These are phyloP conservation scores for Thecophora atra DNA, from an alignment of 2,888 invertebrate genomes.

Conservation along the genomic window DNA sequence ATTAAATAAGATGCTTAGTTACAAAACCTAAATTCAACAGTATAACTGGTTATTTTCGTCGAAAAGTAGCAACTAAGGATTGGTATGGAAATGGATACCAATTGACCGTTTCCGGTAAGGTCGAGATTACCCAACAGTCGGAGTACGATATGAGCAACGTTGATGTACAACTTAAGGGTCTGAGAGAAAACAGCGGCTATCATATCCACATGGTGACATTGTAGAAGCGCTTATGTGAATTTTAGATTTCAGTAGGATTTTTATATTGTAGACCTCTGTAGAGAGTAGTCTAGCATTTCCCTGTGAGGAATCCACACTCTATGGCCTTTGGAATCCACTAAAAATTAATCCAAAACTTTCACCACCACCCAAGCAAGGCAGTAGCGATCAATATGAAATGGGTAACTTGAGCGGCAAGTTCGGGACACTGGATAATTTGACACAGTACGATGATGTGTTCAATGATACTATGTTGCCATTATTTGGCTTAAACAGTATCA, in stretches of 20 bases:
- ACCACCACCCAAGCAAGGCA: conserved; percentile 74
- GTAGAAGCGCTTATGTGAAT: background rate
- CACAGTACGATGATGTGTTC: conserved; percentile 70
- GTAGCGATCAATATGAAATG: conserved; percentile 86
- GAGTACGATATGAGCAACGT: conserved; percentile 85
- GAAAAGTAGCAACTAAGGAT: conserved; percentile 85
- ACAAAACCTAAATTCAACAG: conserved; percentile 64
- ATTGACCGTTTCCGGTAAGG: conserved; percentile 74
- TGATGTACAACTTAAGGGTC: conserved; percentile 78
- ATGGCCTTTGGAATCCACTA: conserved; percentile 88
- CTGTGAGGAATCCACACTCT: conserved; percentile 83
- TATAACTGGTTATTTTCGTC: conserved; percentile 76
- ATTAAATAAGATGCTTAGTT: background rate
- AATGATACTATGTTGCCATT: conserved; percentile 85
- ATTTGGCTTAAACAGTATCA: conserved; percentile 81
- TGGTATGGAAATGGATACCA: conserved; percentile 86
- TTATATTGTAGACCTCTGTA: conserved; percentile 75
- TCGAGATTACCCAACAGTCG: conserved; percentile 86
- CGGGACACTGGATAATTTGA: conserved; percentile 76
- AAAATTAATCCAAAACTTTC: conserved; percentile 73
- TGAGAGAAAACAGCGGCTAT: conserved; percentile 76
- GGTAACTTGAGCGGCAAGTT: conserved; percentile 89
- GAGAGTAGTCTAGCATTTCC: conserved; percentile 87
- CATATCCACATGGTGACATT: conserved; percentile 82
- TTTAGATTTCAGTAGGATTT: background rate